phyloP scores from a whole-genome alignment of 1,140 invertebrate genomes.

The Zeugodacus cucurbitae region DNA sequence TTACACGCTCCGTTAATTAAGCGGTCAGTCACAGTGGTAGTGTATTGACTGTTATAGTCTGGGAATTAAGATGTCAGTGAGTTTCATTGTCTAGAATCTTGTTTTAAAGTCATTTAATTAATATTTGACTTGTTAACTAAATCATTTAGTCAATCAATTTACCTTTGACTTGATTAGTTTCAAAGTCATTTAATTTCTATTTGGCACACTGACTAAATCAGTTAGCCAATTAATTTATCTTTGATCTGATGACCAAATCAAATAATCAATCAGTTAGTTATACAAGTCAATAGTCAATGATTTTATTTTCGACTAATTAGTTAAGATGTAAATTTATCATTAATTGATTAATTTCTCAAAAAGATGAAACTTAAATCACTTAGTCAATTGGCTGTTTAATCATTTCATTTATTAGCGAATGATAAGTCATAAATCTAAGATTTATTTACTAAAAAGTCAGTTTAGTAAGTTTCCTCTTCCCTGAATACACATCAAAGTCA shows the following conservation, averaged over 20 bases:
- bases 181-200: neutral
- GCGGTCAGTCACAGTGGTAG: neutral
- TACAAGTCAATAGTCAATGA: neutral
- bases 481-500: no score
- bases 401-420: neutral
- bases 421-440: neutral
- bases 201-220: no score
- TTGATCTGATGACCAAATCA: no score
- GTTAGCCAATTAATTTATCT: no score
- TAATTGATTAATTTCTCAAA: neutral
- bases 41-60: neutral
- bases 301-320: neutral
- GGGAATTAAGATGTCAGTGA: neutral
- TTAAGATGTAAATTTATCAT: neutral
- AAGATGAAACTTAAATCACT: neutral
- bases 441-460: neutral
- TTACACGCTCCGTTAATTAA: neutral
- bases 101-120: no score
- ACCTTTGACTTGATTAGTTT: neutral
- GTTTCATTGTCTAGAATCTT: neutral
- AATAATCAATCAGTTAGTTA: no score
- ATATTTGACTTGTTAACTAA: no score
- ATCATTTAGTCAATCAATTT: neutral
- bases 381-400: neutral
- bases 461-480: no score